Percentiles rank a stretch among this genome's conserved stretches.
Evolutionary conservation across 2,797 vertebrate species (phyloP).

Genomic region (Chaetodon trifasciatus): DNA sequence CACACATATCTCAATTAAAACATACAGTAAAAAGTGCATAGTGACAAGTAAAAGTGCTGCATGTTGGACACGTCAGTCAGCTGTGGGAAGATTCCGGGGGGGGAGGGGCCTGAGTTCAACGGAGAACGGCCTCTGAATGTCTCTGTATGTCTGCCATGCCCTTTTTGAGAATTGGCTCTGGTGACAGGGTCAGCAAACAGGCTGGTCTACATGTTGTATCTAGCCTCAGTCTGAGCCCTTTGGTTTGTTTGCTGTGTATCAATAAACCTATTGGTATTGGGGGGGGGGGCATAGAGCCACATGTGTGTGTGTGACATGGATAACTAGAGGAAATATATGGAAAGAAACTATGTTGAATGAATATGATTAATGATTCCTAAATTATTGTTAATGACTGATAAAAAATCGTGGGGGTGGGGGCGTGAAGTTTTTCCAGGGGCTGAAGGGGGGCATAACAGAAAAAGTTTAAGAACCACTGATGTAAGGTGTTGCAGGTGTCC

Average conservation of each 20-base stretch:
- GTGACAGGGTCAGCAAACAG: conserved; percentile 22
- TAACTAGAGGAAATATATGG: no score
- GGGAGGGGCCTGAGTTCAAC: background rate
- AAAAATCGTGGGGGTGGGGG: no score
- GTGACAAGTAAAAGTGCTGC: background rate
- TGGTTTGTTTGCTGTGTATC: conserved; percentile 19
- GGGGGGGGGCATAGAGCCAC: no score
- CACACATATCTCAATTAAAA: background rate
- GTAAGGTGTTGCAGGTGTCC: background rate
- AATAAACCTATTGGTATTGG: background rate
- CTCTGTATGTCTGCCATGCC: background rate
- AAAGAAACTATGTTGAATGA: no score
- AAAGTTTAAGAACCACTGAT: no score
- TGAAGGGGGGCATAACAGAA: no score
- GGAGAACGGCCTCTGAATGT: background rate
- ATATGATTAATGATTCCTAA: no score
- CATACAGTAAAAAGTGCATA: background rate
- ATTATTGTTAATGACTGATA: background rate
- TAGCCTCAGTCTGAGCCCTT: conserved; percentile 10
- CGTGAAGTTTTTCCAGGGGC: no score
- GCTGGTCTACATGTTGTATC: conserved; percentile 11
- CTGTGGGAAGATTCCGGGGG: background rate
- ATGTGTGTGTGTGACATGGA: no score
- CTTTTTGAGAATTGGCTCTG: background rate
- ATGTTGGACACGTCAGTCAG: background rate